Conservation (phyloP, 2,113 vertebrate genomes). For the Megaceryle maxima region DNA sequence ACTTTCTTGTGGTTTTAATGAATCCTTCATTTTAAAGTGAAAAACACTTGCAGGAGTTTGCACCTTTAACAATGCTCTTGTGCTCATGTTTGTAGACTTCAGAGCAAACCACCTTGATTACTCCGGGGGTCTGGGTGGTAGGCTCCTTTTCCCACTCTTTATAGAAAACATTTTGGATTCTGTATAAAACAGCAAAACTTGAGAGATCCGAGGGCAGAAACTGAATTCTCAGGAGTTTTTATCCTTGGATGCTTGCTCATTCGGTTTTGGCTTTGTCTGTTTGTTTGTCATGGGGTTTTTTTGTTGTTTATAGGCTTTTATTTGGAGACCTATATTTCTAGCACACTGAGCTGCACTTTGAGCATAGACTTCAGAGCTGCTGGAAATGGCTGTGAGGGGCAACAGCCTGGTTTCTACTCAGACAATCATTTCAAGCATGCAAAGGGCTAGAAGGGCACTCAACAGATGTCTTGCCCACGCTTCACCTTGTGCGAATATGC, state of each 20-base stretch:
- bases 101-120: background rate
- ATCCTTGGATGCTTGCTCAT: background rate
- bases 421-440: background rate
- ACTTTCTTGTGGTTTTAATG: background rate
- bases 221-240: background rate
- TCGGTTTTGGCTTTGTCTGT: background rate
- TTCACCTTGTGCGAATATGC: background rate
- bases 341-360: background rate
- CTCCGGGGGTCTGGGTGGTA: background rate
- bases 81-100: background rate
- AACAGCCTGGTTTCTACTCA: background rate
- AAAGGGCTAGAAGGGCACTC: background rate
- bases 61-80: background rate
- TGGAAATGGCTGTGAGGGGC: background rate
- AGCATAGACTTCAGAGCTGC: background rate
- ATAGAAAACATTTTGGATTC: background rate
- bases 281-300: background rate
- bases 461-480: accelerated
- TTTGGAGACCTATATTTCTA: background rate
- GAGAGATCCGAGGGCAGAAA: background rate
- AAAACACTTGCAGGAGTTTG: background rate
- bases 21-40: background rate
- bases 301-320: background rate
- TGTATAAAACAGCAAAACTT: background rate
- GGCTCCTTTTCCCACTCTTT: background rate